These are phyloP conservation scores for Melanotaenia nigrans DNA, from an alignment of 2,797 vertebrate genomes.

Conservation along the genomic window DNA sequence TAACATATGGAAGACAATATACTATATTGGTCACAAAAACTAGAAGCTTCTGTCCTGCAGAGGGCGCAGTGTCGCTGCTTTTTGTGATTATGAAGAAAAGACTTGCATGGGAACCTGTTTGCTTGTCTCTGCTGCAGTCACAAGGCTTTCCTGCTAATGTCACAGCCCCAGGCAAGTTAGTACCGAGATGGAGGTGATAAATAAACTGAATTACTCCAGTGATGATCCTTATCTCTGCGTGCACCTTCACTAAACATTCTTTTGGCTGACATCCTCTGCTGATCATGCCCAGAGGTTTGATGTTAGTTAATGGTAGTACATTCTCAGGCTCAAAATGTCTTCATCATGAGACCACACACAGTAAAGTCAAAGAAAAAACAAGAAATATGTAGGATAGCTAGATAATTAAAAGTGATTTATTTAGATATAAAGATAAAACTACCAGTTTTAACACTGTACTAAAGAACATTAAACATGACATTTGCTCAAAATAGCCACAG, in stretches of 20 bases:
- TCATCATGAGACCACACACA: constrained; percentile 61
- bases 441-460: constrained; percentile 44
- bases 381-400: constrained; percentile 41
- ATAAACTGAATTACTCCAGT: constrained; percentile 68
- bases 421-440: constrained; percentile 47
- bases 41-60: constrained; percentile 34
- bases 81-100: neutral
- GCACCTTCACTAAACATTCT: constrained; percentile 55
- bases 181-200: constrained; percentile 67
- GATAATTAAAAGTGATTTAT: constrained; percentile 61
- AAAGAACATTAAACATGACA: constrained; percentile 21
- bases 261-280: constrained; percentile 37
- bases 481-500: neutral
- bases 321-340: constrained; percentile 61
- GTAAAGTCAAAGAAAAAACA: constrained; percentile 32
- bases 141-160: constrained; percentile 70
- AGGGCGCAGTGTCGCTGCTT: constrained; percentile 40
- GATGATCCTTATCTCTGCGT: constrained; percentile 38
- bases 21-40: too few relatives aligned
- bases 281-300: constrained; percentile 50
- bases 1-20: too few relatives aligned
- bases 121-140: constrained; percentile 68
- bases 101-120: constrained; percentile 57
- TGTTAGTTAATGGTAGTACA: constrained; percentile 18
- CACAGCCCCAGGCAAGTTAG: constrained; percentile 57